phyloP scores from a whole-genome alignment of 1,140 invertebrate species.

The Euura lappo region DNA sequence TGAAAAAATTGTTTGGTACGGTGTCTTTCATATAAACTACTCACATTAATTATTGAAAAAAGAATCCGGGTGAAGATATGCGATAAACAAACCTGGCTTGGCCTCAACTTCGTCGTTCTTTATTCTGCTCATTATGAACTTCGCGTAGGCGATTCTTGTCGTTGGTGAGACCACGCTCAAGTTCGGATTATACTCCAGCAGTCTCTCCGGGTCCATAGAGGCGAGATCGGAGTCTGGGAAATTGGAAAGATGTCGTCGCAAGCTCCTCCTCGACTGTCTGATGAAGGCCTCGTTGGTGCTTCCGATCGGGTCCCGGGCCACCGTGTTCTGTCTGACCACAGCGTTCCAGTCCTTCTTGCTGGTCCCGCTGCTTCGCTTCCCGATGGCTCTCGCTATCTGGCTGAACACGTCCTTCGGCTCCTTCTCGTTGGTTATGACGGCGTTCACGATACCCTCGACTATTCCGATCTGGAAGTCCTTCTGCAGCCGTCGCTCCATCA shows the following conservation, averaged over 20 bases:
- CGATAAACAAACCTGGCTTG: too few relatives aligned
- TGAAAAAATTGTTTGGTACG: not conserved
- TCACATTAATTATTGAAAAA: too few relatives aligned
- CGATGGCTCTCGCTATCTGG: constrained; percentile 79
- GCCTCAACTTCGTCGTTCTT: constrained; percentile 59
- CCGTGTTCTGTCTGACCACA: constrained; percentile 74
- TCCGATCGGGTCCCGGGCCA: constrained; percentile 77
- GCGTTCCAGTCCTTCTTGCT: constrained; percentile 85
- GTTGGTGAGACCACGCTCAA: constrained; percentile 74
- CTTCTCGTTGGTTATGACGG: constrained; percentile 70
- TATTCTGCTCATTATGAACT: constrained; percentile 79
- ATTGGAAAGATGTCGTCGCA: constrained; percentile 69
- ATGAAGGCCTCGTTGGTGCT: constrained; percentile 69
- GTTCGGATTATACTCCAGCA: constrained; percentile 83
- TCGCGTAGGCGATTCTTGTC: constrained; percentile 82
- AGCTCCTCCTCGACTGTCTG: constrained; percentile 70
- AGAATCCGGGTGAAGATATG: too few relatives aligned
- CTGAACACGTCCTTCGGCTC: constrained; percentile 80
- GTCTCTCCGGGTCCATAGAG: constrained; percentile 71
- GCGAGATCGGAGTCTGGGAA: constrained; percentile 64
- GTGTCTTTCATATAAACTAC: not conserved
- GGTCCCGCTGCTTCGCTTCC: constrained; percentile 63
- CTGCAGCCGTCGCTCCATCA: constrained; percentile 83
- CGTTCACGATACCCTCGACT: constrained; percentile 81
- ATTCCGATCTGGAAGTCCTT: constrained; percentile 90